phyloP scores from a whole-genome alignment of 2,888 invertebrate species.

The Idaea aversata region DNA sequence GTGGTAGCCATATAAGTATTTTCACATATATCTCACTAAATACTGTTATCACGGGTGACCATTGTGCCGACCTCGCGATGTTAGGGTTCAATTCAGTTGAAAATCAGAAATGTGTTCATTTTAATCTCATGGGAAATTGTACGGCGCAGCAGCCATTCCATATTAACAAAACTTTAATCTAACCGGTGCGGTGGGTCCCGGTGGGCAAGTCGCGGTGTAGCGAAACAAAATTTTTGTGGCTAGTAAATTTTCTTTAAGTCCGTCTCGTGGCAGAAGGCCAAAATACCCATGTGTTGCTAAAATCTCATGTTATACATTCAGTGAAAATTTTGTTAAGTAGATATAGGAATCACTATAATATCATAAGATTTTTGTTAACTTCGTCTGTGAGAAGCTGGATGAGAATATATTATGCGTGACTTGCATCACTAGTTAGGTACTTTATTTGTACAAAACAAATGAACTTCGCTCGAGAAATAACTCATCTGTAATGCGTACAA shows the following conservation, averaged over 20 bases:
- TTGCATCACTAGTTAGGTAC: conserved; percentile 25
- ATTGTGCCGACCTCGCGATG: conserved; percentile 38
- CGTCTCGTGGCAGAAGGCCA: conserved; percentile 62
- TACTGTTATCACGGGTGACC: conserved; percentile 41
- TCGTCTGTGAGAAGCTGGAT: conserved; percentile 12
- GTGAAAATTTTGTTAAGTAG: conserved; percentile 47
- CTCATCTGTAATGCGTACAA: conserved; percentile 45
- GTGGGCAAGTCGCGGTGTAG: conserved; percentile 39
- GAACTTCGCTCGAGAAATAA: conserved; percentile 35
- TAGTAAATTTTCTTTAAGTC: conserved; percentile 69
- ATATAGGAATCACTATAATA: conserved; percentile 22
- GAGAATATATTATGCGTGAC: conserved; percentile 12
- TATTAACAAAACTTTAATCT: conserved; percentile 70
- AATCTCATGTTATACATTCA: conserved; percentile 49
- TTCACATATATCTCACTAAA: conserved; percentile 31
- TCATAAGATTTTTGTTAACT: conserved; percentile 23
- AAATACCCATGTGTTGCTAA: conserved; percentile 52
- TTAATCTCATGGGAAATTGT: conserved; percentile 58
- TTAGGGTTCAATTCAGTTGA: conserved; percentile 34
- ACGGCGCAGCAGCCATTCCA: conserved; percentile 52
- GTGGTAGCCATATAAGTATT: conserved; percentile 26
- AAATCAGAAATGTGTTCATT: conserved; percentile 53
- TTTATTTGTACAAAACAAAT: conserved; percentile 43
- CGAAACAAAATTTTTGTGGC: conserved; percentile 59
- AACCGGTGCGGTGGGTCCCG: conserved; percentile 45